Evolutionary conservation across 2,113 vertebrate species (phyloP).

Genomic region (Cheirogaleus medius): DNA sequence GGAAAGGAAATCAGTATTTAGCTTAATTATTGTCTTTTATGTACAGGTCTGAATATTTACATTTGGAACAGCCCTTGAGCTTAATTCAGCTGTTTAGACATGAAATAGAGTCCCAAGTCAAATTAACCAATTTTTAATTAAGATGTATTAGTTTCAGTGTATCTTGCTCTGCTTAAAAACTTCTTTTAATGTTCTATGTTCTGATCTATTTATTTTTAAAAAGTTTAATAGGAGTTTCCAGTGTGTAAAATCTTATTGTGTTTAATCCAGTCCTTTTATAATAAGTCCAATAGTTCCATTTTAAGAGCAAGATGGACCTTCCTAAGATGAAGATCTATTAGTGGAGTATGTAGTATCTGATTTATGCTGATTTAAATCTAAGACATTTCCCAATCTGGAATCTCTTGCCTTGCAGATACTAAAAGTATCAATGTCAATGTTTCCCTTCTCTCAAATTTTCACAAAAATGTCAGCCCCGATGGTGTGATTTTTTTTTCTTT

Average conservation of each 20-base stretch:
- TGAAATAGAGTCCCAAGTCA: not conserved
- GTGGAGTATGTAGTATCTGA: not conserved
- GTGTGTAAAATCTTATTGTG: not conserved
- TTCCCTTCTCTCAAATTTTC: not conserved
- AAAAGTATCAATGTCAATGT: not conserved
- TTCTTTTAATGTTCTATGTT: not conserved
- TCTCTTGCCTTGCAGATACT: not conserved
- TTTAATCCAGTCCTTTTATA: not conserved
- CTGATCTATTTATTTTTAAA: not conserved
- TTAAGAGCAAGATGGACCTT: not conserved
- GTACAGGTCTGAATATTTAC: not conserved
- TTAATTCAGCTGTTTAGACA: not conserved
- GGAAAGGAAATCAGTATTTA: constrained; percentile 38
- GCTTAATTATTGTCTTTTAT: constrained; percentile 50
- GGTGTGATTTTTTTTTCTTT: not conserved
- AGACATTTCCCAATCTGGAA: not conserved
- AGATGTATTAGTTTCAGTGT: not conserved
- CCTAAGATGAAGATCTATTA: not conserved
- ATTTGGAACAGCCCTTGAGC: not conserved
- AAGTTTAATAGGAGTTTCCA: not conserved
- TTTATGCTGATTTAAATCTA: not conserved
- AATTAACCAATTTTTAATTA: not conserved
- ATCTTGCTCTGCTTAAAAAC: not conserved
- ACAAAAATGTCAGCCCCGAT: not conserved
- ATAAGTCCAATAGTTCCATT: not conserved